A percentile compares a stretch with the other conserved stretches of the same genome.
These are phyloP conservation scores for Oncorhynchus tshawytscha DNA, from an alignment of 2,113 vertebrate genomes.

Conservation along the genomic window DNA sequence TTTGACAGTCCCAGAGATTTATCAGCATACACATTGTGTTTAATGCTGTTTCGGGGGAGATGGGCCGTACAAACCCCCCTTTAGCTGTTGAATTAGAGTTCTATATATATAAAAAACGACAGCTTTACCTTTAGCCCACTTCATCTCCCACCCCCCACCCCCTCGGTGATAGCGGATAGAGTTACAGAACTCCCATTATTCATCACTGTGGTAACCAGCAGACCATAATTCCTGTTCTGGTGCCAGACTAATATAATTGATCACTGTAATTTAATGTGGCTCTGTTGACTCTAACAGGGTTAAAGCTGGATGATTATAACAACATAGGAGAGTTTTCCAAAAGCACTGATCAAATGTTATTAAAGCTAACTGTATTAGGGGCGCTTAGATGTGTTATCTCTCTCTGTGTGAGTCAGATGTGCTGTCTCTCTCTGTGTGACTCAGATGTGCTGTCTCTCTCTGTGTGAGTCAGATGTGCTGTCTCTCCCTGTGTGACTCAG, in stretches of 20 bases:
- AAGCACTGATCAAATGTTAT: slow-evolving; percentile 37
- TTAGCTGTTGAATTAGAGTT: neutral
- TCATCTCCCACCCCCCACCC: neutral
- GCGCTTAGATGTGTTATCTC: neutral
- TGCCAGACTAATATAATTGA: slow-evolving; percentile 68
- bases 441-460: no score
- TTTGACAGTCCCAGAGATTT: neutral
- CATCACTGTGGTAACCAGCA: slow-evolving; percentile 57
- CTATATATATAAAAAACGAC: neutral
- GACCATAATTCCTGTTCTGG: slow-evolving; percentile 60
- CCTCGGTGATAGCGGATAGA: slow-evolving; percentile 7
- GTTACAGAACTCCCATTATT: slow-evolving; percentile 57
- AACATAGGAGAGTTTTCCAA: slow-evolving; percentile 27
- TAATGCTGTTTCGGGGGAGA: neutral
- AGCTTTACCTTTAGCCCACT: slow-evolving; percentile 3
- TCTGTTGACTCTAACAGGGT: slow-evolving; percentile 64
- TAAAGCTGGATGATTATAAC: slow-evolving; percentile 58
- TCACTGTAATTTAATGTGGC: slow-evolving; percentile 68
- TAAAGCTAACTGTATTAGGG: slow-evolving; percentile 40
- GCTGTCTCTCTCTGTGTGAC: neutral
- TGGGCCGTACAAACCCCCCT: neutral
- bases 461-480: no score
- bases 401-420: neutral
- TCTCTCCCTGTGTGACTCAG: no score
- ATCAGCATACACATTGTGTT: neutral